phyloP scores from a whole-genome alignment of 2,113 vertebrate genomes.

The Cavia porcellus region DNA sequence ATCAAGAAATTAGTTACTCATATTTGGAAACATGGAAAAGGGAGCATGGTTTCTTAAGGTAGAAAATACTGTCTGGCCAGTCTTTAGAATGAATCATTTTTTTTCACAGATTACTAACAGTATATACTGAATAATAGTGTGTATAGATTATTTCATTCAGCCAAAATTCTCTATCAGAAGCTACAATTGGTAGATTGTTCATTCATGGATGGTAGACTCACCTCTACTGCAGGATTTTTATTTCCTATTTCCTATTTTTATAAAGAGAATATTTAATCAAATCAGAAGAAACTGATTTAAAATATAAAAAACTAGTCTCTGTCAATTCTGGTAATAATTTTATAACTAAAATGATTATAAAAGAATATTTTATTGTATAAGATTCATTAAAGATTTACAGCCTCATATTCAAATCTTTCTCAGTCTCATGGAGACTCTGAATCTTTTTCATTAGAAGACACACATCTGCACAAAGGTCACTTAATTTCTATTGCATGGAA shows the following conservation, averaged over 20 bases:
- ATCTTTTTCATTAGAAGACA: not conserved
- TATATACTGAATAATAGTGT: not conserved
- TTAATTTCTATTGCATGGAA: not conserved
- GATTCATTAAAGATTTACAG: not conserved
- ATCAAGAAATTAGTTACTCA: not conserved
- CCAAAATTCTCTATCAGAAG: not conserved
- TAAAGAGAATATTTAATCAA: not conserved
- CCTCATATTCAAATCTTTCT: not conserved
- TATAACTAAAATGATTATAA: not conserved
- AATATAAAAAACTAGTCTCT: not conserved
- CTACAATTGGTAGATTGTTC: not conserved
- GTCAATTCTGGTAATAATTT: not conserved
- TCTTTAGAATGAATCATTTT: not conserved
- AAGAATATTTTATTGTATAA: not conserved
- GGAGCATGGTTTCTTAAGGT: not conserved
- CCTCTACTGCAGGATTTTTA: not conserved
- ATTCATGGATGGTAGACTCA: not conserved
- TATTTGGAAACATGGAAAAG: not conserved
- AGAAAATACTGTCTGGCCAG: not conserved
- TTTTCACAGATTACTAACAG: not conserved
- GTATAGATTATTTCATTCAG: not conserved
- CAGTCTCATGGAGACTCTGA: not conserved
- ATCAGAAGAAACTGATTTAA: not conserved
- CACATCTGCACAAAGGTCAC: not conserved
- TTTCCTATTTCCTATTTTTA: not conserved